Base-by-base conservation (phyloP, 2,888 invertebrate genomes). In the Bugulina stolonifera region DNA sequence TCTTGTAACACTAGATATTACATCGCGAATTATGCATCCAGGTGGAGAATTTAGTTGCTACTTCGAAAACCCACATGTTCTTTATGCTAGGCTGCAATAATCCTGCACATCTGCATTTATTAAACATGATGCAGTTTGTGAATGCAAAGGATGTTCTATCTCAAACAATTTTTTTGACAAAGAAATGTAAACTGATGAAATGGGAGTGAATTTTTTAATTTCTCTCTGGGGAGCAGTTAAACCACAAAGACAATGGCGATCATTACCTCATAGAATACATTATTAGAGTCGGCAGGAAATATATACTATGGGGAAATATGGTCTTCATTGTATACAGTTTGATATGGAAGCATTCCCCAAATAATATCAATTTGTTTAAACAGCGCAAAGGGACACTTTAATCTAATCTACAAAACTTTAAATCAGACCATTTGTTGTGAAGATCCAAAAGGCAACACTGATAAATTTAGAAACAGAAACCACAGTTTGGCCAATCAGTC, bases 211-310 rank as follows among this genome's bases (percentile, higher is more conserved):
- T 25, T 27, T 32, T 27, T 27, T 14, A 64, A 29, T 25, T 43
- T 43, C 10, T 64, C 64, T n/a, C 14, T 32, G 5, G 32, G 64
- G 64, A 64, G 64, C 5, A 64, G 32, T 64, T 64, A 64, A 64
- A 32, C 64, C 64, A 64, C 64, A 32, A n/a, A 64, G 64, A 64
- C 64, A 64, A 64, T 64, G n/a, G 64, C 32, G 5, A 64, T 14
- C 32, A 34, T 64, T 64, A 64, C 64, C 10, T 64, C 64, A 64
- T n/a, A 14, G 34, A 64, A 64, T 64, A 32, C 64, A 64, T 32
- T 64, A 64, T 32, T 27, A n/a, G 32, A 64, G 27, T 25, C 25
- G 32, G 32, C 25, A 14, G 64, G 55, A 55, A 64, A 14, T 14
- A 2, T 32, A 27, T 10, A 64, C 64, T 32, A 32, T n/a, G 10